Evolutionary conservation across 2,888 invertebrate genomes (phyloP).

Genomic region (Melolontha melolontha): DNA sequence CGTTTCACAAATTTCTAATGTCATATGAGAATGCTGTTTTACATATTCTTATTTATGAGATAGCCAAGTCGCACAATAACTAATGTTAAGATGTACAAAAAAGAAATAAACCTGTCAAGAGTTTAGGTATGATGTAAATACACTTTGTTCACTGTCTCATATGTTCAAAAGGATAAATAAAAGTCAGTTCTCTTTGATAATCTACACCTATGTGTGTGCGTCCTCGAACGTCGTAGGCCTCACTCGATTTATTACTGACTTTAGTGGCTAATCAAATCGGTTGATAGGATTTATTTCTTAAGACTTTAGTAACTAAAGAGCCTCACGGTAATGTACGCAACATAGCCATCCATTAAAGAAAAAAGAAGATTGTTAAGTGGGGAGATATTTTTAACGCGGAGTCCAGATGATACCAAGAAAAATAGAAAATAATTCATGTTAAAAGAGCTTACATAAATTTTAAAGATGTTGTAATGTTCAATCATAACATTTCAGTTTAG

Average conservation of each 20-base stretch:
- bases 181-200: constrained; percentile 14
- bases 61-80: constrained; percentile 6
- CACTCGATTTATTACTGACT: constrained; percentile 16
- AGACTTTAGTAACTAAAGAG: constrained; percentile 5
- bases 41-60: too few relatives aligned
- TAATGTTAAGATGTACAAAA: constrained; percentile 14
- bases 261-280: constrained; percentile 28
- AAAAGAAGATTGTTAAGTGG: constrained; percentile 11
- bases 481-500: background rate
- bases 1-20: background rate
- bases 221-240: constrained; percentile 13
- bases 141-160: constrained; percentile 24
- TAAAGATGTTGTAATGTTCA: constrained; percentile 3
- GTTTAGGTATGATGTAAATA: constrained; percentile 24
- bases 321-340: constrained; percentile 2
- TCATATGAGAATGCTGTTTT: constrained; percentile 13
- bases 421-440: constrained; percentile 19
- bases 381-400: constrained; percentile 3
- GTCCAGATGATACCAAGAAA: constrained; percentile 18
- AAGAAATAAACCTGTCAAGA: constrained; percentile 25
- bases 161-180: constrained; percentile 7
- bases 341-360: constrained; percentile 15
- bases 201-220: constrained; percentile 13
- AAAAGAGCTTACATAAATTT: constrained; percentile 15
- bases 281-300: constrained; percentile 27